Evolutionary conservation across 2,113 vertebrate species (phyloP).

Genomic region (Argyrosomus japonicus): DNA sequence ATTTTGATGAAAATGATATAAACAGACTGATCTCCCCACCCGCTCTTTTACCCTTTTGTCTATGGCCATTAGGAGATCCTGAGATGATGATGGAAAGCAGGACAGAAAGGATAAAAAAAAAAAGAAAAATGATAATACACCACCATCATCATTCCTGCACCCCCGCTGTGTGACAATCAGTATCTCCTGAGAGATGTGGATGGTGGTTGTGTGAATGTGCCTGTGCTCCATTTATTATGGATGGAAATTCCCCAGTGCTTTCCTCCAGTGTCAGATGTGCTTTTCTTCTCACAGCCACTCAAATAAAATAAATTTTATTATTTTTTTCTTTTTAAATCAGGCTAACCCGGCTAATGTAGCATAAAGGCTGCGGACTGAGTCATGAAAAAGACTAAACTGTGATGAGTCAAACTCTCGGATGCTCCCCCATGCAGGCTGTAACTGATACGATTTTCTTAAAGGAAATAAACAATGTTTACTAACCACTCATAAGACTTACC

Average conservation of each 20-base stretch:
- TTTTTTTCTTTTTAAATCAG: not conserved
- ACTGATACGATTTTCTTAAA: not conserved
- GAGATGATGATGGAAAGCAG: not conserved
- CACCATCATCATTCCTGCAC: not conserved
- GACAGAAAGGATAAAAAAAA: not conserved
- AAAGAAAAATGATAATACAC: not conserved
- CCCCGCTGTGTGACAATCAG: not conserved
- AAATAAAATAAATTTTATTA: not conserved
- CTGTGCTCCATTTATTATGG: conserved; percentile 36
- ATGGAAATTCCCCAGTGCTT: conserved; percentile 12
- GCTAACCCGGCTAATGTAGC: not conserved
- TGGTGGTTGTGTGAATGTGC: not conserved
- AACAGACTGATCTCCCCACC: not conserved
- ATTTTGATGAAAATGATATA: not conserved
- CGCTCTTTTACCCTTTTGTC: not conserved
- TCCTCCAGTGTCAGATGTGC: conserved; percentile 20
- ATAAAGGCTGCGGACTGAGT: conserved; percentile 5
- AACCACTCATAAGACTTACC: not conserved
- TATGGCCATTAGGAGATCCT: not conserved
- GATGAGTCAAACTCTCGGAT: conserved; percentile 11
- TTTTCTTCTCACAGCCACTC: conserved; percentile 20
- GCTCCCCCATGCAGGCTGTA: not conserved
- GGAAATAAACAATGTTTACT: not conserved
- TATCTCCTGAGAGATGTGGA: not conserved
- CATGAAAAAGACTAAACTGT: conserved; percentile 6